These are phyloP conservation scores for Heliconius charithonia DNA, from an alignment of 2,888 invertebrate species.

Conservation along the genomic window DNA sequence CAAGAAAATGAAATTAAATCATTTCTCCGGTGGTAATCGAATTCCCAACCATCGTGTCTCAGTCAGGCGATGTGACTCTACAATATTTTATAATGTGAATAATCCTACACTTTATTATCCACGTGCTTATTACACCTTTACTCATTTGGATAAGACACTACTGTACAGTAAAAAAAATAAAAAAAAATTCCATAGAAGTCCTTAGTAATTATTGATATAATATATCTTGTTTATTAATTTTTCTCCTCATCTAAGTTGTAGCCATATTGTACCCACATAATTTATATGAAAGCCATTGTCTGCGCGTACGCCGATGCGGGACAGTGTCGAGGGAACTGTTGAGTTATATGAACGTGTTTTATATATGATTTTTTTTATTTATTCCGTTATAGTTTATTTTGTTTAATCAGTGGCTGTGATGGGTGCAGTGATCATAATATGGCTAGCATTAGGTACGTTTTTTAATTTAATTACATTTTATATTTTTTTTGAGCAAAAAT, in stretches of 20 bases:
- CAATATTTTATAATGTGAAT: too few relatives aligned
- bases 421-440: slow-evolving; percentile 20
- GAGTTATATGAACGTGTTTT: slow-evolving; percentile 50
- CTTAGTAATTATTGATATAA: background rate
- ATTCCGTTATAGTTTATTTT: slow-evolving; percentile 44
- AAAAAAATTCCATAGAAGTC: too few relatives aligned
- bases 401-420: slow-evolving; percentile 49
- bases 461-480: background rate
- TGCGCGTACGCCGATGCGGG: slow-evolving; percentile 50
- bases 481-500: background rate
- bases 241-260: background rate
- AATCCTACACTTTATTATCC: too few relatives aligned
- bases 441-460: slow-evolving; percentile 22
- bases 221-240: background rate
- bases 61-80: too few relatives aligned
- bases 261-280: slow-evolving; percentile 38
- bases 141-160: too few relatives aligned
- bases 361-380: slow-evolving; percentile 27
- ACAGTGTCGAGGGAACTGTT: slow-evolving; percentile 50
- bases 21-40: too few relatives aligned
- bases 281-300: slow-evolving; percentile 43
- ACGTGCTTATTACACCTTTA: too few relatives aligned
- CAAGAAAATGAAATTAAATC: too few relatives aligned
- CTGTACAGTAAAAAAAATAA: too few relatives aligned
- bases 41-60: too few relatives aligned